Evolutionary conservation across 2,888 invertebrate species (phyloP), one percentile per base, ranked within the genome.

Genomic region (Polydrusus pterygomalis): DNA sequence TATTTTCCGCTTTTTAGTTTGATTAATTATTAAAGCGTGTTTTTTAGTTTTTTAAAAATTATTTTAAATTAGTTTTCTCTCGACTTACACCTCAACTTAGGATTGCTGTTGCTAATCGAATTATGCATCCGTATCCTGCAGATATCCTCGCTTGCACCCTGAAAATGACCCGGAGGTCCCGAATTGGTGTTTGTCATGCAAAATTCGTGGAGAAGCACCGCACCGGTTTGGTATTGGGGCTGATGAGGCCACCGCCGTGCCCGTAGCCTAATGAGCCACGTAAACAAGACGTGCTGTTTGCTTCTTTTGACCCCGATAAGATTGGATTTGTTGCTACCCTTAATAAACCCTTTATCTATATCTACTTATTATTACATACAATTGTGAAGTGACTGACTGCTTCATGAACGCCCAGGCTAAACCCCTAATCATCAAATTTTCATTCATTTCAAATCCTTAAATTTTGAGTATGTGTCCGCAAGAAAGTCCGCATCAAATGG

Each of bases 221-320:
- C 58, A 18, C 38, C 58, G 58, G 58, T 38, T 34, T 18, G 18
- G 18, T 38, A 60, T 60, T 38, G 58, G 34, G 30, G 15, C 47
- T 30, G 58, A 60, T 38, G 38, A 60, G 58, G 58, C 20, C n/a
- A 25, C 54, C 54, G 25, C 34, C 34, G 34, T 8, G 2, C 10
- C 34, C 5, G 54, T 25, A 13, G 54, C 54, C 8, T 60, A 60
- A 60, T 60, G 58, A 60, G 58, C 58, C 58, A 60, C 58, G 58
- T 60, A 60, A 60, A 60, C 58, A 38, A 38, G 58, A 60, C 58
- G 54, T 60, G 58, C 58, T 60, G 58, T 38, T 60, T 60, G 58
- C 58, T 60, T 60, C 58, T 60, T 60, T 60, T 38, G 58, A 60
- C 58, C 58, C 58, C 58, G 2, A 17, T 17, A 38, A 56, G 38